A percentile compares a stretch with the other conserved stretches of the same genome.
Evolutionary conservation across 2,888 invertebrate genomes (phyloP).

Genomic region (Drosophila quinaria): DNA sequence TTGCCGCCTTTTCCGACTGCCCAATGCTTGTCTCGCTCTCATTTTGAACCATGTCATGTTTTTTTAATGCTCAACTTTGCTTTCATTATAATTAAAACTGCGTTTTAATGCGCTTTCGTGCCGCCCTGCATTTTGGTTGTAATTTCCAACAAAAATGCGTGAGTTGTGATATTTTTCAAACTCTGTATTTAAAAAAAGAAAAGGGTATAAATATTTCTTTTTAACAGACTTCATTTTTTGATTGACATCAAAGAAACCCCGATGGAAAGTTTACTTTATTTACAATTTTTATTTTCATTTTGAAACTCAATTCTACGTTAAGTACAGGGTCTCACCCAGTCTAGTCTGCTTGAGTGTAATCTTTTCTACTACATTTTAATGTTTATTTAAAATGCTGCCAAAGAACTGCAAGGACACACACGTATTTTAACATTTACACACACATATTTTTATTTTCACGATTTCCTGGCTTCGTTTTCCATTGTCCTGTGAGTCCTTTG

Average conservation of each 20-base stretch:
- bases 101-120: constrained; percentile 74
- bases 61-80: constrained; percentile 68
- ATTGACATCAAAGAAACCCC: too few relatives aligned
- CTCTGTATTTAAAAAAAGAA: not conserved
- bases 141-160: constrained; percentile 14
- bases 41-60: constrained; percentile 49
- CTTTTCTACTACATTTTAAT: not conserved
- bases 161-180: constrained; percentile 3
- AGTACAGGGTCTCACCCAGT: not conserved
- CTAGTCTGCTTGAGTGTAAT: not conserved
- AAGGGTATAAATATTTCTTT: too few relatives aligned
- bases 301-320: too few relatives aligned
- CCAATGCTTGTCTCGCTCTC: not conserved
- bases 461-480: constrained; percentile 4
- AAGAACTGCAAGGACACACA: not conserved
- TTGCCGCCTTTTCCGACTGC: constrained; percentile 8
- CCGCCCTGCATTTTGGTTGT: not conserved
- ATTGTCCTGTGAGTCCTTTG: constrained; percentile 3
- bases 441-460: constrained; percentile 4
- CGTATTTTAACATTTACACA: not conserved
- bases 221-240: too few relatives aligned
- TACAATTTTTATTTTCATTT: not conserved
- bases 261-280: too few relatives aligned
- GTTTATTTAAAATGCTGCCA: constrained; percentile 25
- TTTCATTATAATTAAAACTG: constrained; percentile 79